phyloP scores from a whole-genome alignment of 2,888 invertebrate species.

The Hanleya hanleyi region DNA sequence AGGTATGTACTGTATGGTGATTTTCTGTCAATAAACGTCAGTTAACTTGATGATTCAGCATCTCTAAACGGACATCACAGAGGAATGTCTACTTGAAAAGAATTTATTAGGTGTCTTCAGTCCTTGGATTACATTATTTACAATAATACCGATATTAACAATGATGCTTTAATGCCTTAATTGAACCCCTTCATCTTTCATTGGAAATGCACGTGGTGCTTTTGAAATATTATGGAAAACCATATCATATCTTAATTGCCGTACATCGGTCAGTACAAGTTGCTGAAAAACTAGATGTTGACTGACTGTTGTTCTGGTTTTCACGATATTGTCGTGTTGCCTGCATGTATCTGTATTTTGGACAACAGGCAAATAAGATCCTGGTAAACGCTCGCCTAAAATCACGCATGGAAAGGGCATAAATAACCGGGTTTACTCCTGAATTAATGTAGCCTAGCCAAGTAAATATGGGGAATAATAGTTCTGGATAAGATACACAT shows the following conservation, averaged over 20 bases:
- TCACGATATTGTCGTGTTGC: constrained; percentile 36
- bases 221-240: too few relatives aligned
- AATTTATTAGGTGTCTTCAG: too few relatives aligned
- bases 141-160: too few relatives aligned
- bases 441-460: constrained; percentile 74
- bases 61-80: too few relatives aligned
- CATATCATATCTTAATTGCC: constrained; percentile 34
- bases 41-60: too few relatives aligned
- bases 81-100: too few relatives aligned
- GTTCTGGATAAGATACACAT: constrained; percentile 59
- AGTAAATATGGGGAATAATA: constrained; percentile 70
- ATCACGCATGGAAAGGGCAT: constrained; percentile 98
- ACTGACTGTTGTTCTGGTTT: constrained; percentile 44
- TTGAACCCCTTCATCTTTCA: too few relatives aligned
- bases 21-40: too few relatives aligned
- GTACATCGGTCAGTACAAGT: constrained; percentile 41
- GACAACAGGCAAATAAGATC: constrained; percentile 81
- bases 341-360: constrained; percentile 51
- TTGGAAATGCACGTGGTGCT: too few relatives aligned
- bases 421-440: constrained; percentile 86
- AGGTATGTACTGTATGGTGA: too few relatives aligned
- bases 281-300: constrained; percentile 55
- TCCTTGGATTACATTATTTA: too few relatives aligned
- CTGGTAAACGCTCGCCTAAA: constrained; percentile 91
- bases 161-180: too few relatives aligned